Evolutionary conservation across 1,140 invertebrate genomes (phyloP).

Genomic region (Sipha flava): DNA sequence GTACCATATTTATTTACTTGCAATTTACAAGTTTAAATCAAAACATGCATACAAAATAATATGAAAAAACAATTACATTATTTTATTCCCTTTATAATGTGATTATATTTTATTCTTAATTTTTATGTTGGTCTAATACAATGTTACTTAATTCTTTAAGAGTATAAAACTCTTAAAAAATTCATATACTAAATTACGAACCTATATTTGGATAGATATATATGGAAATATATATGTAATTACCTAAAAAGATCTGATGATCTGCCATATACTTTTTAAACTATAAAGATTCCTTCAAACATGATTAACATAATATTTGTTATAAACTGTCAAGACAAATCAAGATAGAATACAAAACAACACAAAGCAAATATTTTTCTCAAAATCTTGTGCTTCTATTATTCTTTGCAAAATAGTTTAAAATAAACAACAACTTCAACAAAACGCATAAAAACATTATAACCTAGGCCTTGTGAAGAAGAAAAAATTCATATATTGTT

Average conservation of each 20-base stretch:
- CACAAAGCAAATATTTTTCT: not conserved
- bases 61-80: not conserved
- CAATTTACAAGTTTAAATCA: not conserved
- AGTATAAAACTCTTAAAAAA: not conserved
- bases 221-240: not conserved
- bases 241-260: not conserved
- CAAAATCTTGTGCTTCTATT: not conserved
- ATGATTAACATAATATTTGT: conserved; percentile 1
- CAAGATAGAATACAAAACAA: not conserved
- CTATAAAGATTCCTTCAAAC: not conserved
- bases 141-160: not conserved
- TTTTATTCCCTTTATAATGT: not conserved
- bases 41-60: not conserved
- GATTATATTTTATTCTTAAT: not conserved
- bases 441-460: conserved; percentile 2
- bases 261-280: not conserved
- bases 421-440: conserved; percentile 25
- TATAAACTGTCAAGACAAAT: conserved; percentile 22
- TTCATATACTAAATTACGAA: not conserved
- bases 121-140: not conserved
- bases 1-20: too few species aligned
- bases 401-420: not conserved
- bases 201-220: not conserved
- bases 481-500: not conserved
- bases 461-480: not conserved